phyloP scores from a whole-genome alignment of 2,113 vertebrate genomes.

The Ginglymostoma cirratum region DNA sequence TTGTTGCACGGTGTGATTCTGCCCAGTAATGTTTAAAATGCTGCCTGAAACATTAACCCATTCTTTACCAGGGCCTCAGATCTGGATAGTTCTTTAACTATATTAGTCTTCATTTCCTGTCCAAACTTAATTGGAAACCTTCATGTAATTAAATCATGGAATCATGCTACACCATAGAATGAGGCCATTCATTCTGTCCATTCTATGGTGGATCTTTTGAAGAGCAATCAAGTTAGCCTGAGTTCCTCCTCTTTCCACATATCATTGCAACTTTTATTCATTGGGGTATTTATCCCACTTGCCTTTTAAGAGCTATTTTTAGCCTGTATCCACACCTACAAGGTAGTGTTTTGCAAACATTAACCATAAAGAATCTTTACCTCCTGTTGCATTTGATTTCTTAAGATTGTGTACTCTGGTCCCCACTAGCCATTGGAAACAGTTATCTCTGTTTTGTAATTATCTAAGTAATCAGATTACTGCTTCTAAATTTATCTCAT shows the following conservation, averaged over 20 bases:
- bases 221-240: background rate
- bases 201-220: background rate
- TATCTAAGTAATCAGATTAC: background rate
- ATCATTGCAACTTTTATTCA: background rate
- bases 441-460: background rate
- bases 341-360: background rate
- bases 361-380: background rate
- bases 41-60: background rate
- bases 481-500: background rate
- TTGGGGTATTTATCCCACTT: background rate
- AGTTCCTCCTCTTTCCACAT: background rate
- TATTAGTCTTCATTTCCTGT: background rate
- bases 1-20: background rate
- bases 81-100: background rate
- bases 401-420: background rate
- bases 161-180: background rate
- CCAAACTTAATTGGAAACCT: too few species aligned
- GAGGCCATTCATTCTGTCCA: background rate
- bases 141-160: background rate
- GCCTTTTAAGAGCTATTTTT: background rate
- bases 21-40: background rate
- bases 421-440: background rate
- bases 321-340: background rate
- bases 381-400: background rate
- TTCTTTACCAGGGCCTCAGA: background rate